Conservation (phyloP, 2,888 invertebrate genomes). For the Eueremaeus valkanovi region DNA sequence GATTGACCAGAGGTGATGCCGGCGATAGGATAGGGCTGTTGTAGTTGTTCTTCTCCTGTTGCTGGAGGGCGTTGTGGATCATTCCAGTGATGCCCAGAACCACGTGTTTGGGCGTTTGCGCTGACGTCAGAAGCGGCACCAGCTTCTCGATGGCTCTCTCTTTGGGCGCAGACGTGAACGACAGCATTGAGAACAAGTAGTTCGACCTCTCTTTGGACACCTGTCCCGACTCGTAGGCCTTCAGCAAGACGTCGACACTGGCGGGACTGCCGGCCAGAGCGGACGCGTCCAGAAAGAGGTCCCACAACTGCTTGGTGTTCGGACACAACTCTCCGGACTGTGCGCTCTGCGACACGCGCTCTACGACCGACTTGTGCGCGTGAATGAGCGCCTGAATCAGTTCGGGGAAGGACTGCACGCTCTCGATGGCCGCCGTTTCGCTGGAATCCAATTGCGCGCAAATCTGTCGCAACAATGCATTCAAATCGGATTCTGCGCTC, state of each 20-base stretch:
- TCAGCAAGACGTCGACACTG: conserved; percentile 43
- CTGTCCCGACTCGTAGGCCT: conserved; percentile 29
- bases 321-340: conserved; percentile 28
- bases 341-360: not conserved
- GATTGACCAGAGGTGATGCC: conserved; percentile 38
- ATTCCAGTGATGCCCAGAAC: conserved; percentile 46
- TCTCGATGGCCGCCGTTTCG: too few relatives aligned
- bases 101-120: conserved; percentile 39
- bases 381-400: conserved; percentile 19
- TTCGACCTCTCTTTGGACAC: not conserved
- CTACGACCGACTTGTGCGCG: not conserved
- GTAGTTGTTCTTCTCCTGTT: too few relatives aligned
- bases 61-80: conserved; percentile 43
- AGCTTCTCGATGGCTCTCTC: conserved; percentile 38
- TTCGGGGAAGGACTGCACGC: conserved; percentile 18
- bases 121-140: conserved; percentile 38
- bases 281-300: conserved; percentile 46
- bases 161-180: conserved; percentile 43
- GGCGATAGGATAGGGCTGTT: not conserved
- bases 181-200: conserved; percentile 40
- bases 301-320: conserved; percentile 35
- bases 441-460: not conserved
- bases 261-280: conserved; percentile 44
- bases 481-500: not conserved
- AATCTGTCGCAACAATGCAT: conserved; percentile 5